A percentile compares a stretch with the other conserved stretches of the same genome.
phyloP scores from a whole-genome alignment of 2,797 vertebrate genomes.

The Xyrichtys novacula region DNA sequence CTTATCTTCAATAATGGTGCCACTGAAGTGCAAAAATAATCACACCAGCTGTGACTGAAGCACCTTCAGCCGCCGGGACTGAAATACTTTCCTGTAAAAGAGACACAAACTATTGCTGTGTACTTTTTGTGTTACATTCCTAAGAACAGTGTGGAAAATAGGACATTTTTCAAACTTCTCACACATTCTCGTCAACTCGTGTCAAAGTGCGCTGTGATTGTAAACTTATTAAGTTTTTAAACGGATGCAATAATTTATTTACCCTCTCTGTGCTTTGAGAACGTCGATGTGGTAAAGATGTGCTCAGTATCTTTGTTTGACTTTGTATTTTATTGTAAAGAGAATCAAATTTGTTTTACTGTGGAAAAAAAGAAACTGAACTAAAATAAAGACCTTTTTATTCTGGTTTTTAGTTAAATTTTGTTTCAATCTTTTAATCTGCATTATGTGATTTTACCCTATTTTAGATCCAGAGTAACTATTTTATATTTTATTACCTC shows the following conservation, averaged over 20 bases:
- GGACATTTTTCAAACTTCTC: not conserved
- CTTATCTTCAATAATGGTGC: conserved; percentile 17
- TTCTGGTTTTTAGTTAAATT: no score
- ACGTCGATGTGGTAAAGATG: conserved; percentile 4
- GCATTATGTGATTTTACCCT: no score
- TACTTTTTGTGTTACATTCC: not conserved
- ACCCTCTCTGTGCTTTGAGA: conserved; percentile 15
- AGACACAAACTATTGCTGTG: not conserved
- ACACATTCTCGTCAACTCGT: not conserved
- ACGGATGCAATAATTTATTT: conserved; percentile 30
- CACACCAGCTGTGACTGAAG: conserved; percentile 20
- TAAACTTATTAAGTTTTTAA: conserved; percentile 28
- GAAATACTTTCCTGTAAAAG: not conserved
- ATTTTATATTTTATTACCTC: no score
- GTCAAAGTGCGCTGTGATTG: conserved; percentile 25
- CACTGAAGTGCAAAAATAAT: not conserved
- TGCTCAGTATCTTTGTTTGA: conserved; percentile 13
- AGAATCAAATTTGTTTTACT: conserved; percentile 18
- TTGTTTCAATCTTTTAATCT: no score
- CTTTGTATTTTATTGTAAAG: conserved; percentile 25
- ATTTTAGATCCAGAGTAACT: no score
- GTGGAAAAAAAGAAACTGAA: not conserved
- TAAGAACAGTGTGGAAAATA: not conserved
- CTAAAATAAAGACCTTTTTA: conserved; percentile 1
- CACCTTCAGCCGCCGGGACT: conserved; percentile 1